phyloP scores from a whole-genome alignment of 1,140 invertebrate genomes.

The Sesamia nonagrioides region DNA sequence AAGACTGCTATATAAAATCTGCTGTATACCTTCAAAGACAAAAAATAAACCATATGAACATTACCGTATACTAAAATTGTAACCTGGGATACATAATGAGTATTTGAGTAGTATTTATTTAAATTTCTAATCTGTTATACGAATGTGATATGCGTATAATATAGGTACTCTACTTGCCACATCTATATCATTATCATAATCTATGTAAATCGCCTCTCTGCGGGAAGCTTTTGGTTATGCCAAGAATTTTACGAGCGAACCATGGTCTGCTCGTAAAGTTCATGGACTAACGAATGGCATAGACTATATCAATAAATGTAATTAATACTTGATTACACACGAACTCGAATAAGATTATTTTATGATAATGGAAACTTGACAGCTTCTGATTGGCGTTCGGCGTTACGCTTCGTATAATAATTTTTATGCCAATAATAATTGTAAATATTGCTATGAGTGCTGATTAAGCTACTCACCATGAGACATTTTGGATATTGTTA shows the following conservation, averaged over 20 bases:
- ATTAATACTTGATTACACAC: constrained; percentile 18
- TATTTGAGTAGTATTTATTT: too few species aligned
- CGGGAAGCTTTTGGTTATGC: neutral
- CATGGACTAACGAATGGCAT: neutral
- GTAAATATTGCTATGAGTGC: neutral
- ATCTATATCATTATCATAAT: neutral
- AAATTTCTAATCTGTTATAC: too few species aligned
- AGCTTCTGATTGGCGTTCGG: neutral
- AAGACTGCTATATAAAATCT: too few species aligned
- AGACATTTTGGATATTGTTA: neutral
- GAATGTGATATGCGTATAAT: too few species aligned
- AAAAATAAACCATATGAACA: too few species aligned
- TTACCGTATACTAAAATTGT: too few species aligned
- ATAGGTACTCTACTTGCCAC: neutral
- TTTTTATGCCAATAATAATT: constrained; percentile 13
- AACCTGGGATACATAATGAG: too few species aligned
- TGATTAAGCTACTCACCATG: neutral
- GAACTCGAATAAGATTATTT: constrained; percentile 16
- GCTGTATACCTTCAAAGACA: too few species aligned
- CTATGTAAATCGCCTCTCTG: neutral
- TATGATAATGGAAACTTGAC: constrained; percentile 16
- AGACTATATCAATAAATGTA: neutral
- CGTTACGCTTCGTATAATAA: constrained; percentile 10
- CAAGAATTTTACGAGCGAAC: constrained; percentile 23
- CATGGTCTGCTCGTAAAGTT: too few species aligned